phyloP scores from a whole-genome alignment of 92 coral and sea anemone species.

The Actinernus sp. region DNA sequence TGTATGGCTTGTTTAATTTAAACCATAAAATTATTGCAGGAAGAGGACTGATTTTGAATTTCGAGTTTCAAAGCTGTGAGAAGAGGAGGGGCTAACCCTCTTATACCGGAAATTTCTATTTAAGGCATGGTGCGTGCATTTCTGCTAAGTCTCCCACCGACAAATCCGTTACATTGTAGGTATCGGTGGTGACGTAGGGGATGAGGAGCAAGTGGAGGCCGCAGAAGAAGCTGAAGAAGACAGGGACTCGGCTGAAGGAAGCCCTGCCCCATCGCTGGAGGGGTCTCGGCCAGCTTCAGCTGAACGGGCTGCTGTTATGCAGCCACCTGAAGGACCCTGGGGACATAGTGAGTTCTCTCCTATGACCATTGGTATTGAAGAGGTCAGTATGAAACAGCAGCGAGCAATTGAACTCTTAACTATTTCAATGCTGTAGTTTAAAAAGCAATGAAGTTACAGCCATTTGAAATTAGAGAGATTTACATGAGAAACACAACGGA shows the following conservation, averaged over 20 bases:
- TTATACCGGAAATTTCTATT: no score
- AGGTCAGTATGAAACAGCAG: slow-evolving; percentile 55
- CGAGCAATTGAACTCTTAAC: not conserved
- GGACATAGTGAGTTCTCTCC: slow-evolving; percentile 40
- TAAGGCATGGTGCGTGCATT: no score
- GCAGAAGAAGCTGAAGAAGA: slow-evolving; percentile 45
- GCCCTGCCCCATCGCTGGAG: slow-evolving; percentile 28
- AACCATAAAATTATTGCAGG: no score
- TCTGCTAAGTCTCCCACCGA: no score
- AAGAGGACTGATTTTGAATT: no score
- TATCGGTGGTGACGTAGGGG: slow-evolving; percentile 81
- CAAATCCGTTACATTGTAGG: no score
- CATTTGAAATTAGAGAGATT: no score
- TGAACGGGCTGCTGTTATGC: slow-evolving; percentile 16
- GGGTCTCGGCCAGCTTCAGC: slow-evolving; percentile 18
- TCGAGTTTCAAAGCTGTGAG: no score
- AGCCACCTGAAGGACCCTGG: slow-evolving; percentile 53
- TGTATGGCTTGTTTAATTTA: no score
- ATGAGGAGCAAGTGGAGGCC: slow-evolving; percentile 60
- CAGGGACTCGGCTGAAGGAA: slow-evolving; percentile 17
- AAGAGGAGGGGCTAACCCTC: no score
- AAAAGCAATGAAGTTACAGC: no score
- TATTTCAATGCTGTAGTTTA: not conserved
- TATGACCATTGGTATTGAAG: slow-evolving; percentile 88
- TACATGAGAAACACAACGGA: no score